Evolutionary conservation across 2,113 vertebrate species (phyloP).

Genomic region (Brevimyrus niger): DNA sequence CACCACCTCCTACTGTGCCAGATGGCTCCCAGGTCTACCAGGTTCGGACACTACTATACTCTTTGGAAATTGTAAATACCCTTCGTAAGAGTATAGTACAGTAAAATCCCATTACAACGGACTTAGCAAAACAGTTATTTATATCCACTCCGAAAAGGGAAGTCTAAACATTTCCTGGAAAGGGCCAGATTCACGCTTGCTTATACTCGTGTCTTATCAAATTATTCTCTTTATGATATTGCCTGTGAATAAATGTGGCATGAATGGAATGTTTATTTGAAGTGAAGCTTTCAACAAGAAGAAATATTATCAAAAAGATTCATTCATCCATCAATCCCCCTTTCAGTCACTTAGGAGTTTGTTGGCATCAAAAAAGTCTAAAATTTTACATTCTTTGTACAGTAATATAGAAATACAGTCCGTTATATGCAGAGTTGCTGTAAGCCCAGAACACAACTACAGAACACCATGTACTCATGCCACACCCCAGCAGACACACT

Average conservation of each 20-base stretch:
- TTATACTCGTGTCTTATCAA: background rate
- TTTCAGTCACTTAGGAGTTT: background rate
- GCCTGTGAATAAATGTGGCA: background rate
- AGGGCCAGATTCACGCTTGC: background rate
- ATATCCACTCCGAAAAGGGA: background rate
- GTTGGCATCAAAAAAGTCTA: background rate
- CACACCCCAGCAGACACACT: no score
- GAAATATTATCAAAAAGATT: background rate
- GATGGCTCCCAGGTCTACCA: no score
- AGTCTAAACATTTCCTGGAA: background rate
- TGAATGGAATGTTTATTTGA: background rate
- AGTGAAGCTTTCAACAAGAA: background rate
- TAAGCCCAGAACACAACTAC: no score
- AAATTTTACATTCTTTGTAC: background rate
- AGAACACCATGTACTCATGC: no score
- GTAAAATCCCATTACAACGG: no score
- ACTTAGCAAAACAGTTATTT: no score
- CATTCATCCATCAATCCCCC: background rate
- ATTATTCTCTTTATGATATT: background rate
- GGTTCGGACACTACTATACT: no score
- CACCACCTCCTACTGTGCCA: no score
- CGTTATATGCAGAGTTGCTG: no score
- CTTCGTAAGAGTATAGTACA: no score
- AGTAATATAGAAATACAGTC: no score
- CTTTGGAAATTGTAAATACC: no score